Percentiles rank a stretch among this genome's conserved stretches.
phyloP scores from a whole-genome alignment of 1,140 invertebrate genomes.

The Aleiodes sp. region DNA sequence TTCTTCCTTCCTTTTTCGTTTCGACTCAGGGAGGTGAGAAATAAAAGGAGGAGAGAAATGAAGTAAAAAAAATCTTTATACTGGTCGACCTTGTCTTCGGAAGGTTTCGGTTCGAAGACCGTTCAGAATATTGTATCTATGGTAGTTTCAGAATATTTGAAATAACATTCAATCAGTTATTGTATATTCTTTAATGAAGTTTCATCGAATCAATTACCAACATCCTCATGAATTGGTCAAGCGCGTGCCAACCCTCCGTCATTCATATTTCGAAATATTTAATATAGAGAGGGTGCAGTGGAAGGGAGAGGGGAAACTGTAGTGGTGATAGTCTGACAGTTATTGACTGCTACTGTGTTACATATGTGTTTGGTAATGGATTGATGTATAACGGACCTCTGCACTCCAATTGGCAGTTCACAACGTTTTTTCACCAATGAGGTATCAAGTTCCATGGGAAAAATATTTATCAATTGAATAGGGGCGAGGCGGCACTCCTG shows the following conservation, averaged over 20 bases:
- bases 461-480: constrained; percentile 6
- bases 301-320: neutral
- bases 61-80: neutral
- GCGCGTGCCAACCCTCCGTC: neutral
- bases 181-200: neutral
- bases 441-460: neutral
- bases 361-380: neutral
- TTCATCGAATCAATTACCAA: constrained; percentile 3
- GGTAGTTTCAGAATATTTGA: neutral
- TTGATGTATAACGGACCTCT: neutral
- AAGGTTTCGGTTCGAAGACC: neutral
- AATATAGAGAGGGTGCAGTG: too few relatives aligned
- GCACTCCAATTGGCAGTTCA: neutral
- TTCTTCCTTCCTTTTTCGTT: neutral
- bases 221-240: neutral
- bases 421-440: neutral
- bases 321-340: neutral
- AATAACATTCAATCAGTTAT: neutral
- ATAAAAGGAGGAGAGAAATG: neutral
- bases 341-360: constrained; percentile 12
- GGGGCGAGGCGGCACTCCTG: neutral
- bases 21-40: neutral
- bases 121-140: neutral
- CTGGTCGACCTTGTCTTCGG: neutral
- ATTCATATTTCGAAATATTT: neutral